These are phyloP conservation scores for Junonia oenone DNA, from an alignment of 2,888 invertebrate species.

Conservation along the genomic window DNA sequence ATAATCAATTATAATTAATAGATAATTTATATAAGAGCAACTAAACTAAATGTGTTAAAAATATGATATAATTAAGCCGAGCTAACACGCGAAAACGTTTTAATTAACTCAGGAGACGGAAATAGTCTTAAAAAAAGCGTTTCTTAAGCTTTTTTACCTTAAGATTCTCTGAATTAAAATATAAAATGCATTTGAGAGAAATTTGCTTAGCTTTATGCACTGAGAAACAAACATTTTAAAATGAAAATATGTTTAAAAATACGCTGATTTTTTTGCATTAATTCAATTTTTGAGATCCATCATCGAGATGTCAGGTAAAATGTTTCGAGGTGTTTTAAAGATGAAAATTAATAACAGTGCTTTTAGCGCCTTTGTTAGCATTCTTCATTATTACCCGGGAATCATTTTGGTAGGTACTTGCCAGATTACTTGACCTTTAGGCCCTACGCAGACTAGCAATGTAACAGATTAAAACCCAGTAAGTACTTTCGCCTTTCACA, in stretches of 20 bases:
- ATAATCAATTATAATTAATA: neutral
- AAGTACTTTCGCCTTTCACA: too few species aligned
- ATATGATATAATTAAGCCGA: conserved; percentile 1
- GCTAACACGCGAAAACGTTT: neutral
- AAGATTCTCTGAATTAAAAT: neutral
- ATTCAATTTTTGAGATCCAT: neutral
- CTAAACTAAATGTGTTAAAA: neutral
- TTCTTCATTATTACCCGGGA: too few species aligned
- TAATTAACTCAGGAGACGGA: conserved; percentile 1
- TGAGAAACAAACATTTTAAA: neutral
- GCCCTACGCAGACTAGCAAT: too few species aligned
- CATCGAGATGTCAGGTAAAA: neutral
- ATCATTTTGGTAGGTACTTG: too few species aligned
- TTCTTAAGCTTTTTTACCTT: neutral
- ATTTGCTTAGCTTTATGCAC: neutral
- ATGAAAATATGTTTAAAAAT: neutral
- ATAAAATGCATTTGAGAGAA: neutral
- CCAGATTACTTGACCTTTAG: too few species aligned
- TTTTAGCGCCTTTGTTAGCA: too few species aligned
- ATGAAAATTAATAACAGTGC: too few species aligned
- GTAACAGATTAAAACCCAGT: too few species aligned
- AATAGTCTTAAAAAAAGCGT: neutral
- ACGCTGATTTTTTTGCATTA: too few species aligned
- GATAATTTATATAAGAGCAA: neutral
- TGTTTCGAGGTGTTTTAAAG: too few species aligned